These are phyloP conservation scores for Phycodurus eques DNA, from an alignment of 2,113 vertebrate species.

Conservation along the genomic window DNA sequence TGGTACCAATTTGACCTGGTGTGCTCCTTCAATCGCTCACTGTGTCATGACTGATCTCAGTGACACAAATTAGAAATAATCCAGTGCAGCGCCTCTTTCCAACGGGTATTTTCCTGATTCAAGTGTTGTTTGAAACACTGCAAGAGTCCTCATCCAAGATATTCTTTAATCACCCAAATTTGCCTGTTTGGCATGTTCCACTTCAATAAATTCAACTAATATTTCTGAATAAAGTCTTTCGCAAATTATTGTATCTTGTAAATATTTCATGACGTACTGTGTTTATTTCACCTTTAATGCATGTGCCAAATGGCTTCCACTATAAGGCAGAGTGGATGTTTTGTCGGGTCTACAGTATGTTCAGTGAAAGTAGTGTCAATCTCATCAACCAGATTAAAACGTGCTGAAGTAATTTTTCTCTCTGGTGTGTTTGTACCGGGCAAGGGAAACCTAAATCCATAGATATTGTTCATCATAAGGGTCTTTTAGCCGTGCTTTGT, in stretches of 20 bases:
- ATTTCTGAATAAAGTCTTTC: neutral
- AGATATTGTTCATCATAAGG: too few relatives aligned
- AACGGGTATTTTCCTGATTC: constrained; percentile 21
- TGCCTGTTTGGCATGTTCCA: constrained; percentile 13
- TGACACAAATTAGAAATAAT: constrained; percentile 37
- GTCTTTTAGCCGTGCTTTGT: too few relatives aligned
- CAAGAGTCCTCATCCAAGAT: neutral
- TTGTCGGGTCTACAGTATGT: neutral
- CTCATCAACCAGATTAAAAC: neutral
- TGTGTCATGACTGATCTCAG: constrained; percentile 16
- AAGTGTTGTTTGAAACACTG: constrained; percentile 8
- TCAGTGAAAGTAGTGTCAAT: constrained; percentile 17
- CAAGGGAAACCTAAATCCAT: too few relatives aligned
- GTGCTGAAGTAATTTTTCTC: neutral
- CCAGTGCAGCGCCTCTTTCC: constrained; percentile 8
- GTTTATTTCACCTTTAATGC: neutral
- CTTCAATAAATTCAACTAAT: neutral
- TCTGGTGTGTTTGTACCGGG: constrained; percentile 15
- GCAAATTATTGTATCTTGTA: neutral
- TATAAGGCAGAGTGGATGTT: constrained; percentile 31
- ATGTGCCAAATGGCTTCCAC: constrained; percentile 24
- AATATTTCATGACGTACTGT: neutral
- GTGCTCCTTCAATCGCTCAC: constrained; percentile 14
- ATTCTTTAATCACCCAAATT: neutral
- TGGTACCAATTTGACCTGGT: neutral